Evolutionary conservation across 2,797 vertebrate genomes (phyloP), one percentile per base, ranked within the genome.

Genomic region (Scolopax bukidnonensis): DNA sequence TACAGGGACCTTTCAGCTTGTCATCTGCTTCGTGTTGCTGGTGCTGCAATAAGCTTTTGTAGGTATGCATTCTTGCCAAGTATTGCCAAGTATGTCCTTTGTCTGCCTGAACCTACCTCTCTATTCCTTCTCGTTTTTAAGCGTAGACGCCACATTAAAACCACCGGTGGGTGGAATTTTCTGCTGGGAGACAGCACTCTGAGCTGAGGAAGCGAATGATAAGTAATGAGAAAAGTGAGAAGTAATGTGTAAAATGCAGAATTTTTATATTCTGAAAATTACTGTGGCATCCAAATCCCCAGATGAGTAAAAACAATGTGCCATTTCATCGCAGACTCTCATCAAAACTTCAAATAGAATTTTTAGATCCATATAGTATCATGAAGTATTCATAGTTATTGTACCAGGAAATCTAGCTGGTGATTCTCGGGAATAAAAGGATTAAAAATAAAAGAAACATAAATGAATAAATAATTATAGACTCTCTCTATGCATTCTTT

Each of bases 311-410:
- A 95, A 96, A 94, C 81, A 92, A 89, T 60, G 54, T 1, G 0
- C 47, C 74, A 45, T 95, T 95, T 96, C 91, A 93, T 94, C 87
- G 73, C 59, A 79, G 83, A 18, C 70, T 92, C 70, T 86, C 45
- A 73, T 96, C 80, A 91, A 76, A 93, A 90, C 93, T 97, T 96
- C 95, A 96, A 96, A 95, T 70, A 93, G 90, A 97, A 96, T 97
- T 96, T 96, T 95, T 93, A 87, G 41, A 91, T 80, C 64, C 63
- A 43, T 77, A 86, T 27, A 9, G 25, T 87, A 28, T 84, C 90
- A 93, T 96, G 80, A 95, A 96, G 91, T 96, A 96, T 96, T 96
- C 91, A 96, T 95, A 95, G 95, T 89, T 95, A 94, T 91, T 95
- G 86, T 95, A 74, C 89, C 91, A 95, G 87, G 70, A 96, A 95